Evolutionary conservation across 2,888 invertebrate genomes (phyloP).

Genomic region (Scaeva pyrastri): DNA sequence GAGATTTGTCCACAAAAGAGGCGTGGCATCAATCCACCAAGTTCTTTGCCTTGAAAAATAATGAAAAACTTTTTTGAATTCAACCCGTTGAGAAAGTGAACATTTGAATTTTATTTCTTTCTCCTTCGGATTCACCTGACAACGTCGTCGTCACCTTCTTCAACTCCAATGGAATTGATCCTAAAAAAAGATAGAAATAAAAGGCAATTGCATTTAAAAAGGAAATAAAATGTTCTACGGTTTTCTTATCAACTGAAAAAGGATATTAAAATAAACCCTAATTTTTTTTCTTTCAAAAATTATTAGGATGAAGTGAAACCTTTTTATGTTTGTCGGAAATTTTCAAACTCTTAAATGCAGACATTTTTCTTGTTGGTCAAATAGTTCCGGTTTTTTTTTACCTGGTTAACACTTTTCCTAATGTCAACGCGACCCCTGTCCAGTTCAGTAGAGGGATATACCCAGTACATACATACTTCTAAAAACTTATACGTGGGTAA

Average conservation of each 20-base stretch:
- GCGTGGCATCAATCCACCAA: too few relatives aligned
- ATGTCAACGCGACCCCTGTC: too few relatives aligned
- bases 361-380: constrained; percentile 32
- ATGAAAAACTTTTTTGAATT: too few relatives aligned
- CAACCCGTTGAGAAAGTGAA: too few relatives aligned
- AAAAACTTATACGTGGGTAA: too few relatives aligned
- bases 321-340: constrained; percentile 24
- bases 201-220: neutral
- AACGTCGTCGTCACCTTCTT: too few relatives aligned
- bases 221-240: constrained; percentile 46
- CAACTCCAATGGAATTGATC: constrained; percentile 6
- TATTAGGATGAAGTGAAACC: constrained; percentile 25
- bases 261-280: constrained; percentile 40
- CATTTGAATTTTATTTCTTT: constrained; percentile 49
- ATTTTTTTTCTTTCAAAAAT: constrained; percentile 28
- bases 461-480: too few relatives aligned
- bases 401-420: too few relatives aligned
- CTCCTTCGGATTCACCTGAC: neutral
- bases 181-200: neutral
- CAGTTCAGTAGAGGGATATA: too few relatives aligned
- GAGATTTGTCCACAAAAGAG: too few relatives aligned
- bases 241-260: constrained; percentile 3
- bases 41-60: too few relatives aligned
- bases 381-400: constrained; percentile 37
- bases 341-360: constrained; percentile 29